phyloP scores from a whole-genome alignment of 2,888 invertebrate species.

The Lordiphosa fenestrarum region DNA sequence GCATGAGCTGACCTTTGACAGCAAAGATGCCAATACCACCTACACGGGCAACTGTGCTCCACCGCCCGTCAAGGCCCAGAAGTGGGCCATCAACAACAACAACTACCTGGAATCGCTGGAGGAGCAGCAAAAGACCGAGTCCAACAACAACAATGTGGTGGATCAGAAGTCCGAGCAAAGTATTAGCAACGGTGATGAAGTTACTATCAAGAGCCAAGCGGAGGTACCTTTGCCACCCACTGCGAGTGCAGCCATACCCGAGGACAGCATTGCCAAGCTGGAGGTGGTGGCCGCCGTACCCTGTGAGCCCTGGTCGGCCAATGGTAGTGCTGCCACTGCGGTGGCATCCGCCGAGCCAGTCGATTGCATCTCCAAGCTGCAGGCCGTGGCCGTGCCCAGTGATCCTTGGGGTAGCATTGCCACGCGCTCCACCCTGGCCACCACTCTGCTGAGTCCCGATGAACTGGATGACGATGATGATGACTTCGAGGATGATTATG shows the following conservation, averaged over 20 bases:
- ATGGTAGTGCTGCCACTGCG: slow-evolving; percentile 40
- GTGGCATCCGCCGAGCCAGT: slow-evolving; percentile 72
- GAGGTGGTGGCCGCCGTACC: slow-evolving; percentile 75
- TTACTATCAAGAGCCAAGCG: slow-evolving; percentile 60
- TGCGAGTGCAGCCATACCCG: slow-evolving; percentile 74
- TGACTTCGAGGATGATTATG: slow-evolving; percentile 80
- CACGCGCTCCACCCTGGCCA: slow-evolving; percentile 79
- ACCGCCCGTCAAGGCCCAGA: slow-evolving; percentile 82
- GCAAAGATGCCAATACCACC: slow-evolving; percentile 81
- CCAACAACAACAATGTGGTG: slow-evolving; percentile 49
- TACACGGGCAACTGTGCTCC: slow-evolving; percentile 81
- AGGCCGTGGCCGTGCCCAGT: slow-evolving; percentile 86
- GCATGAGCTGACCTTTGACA: slow-evolving; percentile 82
- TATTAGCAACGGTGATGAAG: slow-evolving; percentile 73
- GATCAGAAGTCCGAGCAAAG: slow-evolving; percentile 45
- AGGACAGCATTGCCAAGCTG: slow-evolving; percentile 80
- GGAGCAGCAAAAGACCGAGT: slow-evolving; percentile 55
- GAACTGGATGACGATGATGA: slow-evolving; percentile 80
- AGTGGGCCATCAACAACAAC: slow-evolving; percentile 81
- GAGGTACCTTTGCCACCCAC: slow-evolving; percentile 76
- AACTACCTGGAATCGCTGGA: slow-evolving; percentile 76
- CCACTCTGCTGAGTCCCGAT: slow-evolving; percentile 78
- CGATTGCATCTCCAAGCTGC: slow-evolving; percentile 85
- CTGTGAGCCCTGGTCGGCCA: slow-evolving; percentile 53
- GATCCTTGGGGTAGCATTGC: slow-evolving; percentile 82